Base-by-base conservation (phyloP, 1,140 invertebrate genomes). In the Scaptomyza pallida region DNA sequence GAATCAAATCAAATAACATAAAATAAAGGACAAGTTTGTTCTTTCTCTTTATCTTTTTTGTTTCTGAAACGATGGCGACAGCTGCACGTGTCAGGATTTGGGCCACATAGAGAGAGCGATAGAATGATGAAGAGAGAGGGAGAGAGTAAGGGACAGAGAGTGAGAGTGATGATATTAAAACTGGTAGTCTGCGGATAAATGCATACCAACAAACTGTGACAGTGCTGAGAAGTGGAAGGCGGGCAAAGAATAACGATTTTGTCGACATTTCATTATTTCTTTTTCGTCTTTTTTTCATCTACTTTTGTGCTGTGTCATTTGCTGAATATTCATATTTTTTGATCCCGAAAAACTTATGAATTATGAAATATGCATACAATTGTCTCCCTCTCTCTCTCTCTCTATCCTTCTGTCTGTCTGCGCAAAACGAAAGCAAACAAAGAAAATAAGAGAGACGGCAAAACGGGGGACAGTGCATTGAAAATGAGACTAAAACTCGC, bases 361-460 rank as follows among this genome's bases (percentile, higher is more conserved):
- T 85, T 85, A 86, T 85, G 80, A 81, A 88, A 85, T 85, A 86
- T 78, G 81, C 74, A 85, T 68, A 71, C 81, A 88, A 85, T 85
- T 86, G 78, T 79, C 48, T 45, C 26, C 6, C 50, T n/a, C n/a
- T n/a, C n/a, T n/a, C n/a, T n/a, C n/a, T n/a, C n/a, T n/a, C n/a
- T n/a, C n/a, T n/a, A n/a, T n/a, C n/a, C n/a, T n/a, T n/a, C n/a
- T n/a, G n/a, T n/a, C n/a, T 47, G 41, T 54, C 55, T 19, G 45
- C 12, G 40, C 30, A 40, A 33, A 62, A 5, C 47, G 35, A 10
- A 51, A 40, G 41, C 37, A 62, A 10, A n/a, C 33, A 21, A 37
- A 37, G 30, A 9, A 30, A 10, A 41, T 13, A 37, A 55, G 41
- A 44, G 40, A 62, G 44, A 62, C 43, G 43, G 45, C 61, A 21